Evolutionary conservation across 92 coral and sea anemone genomes (phyloP), one percentile per base, ranked within the genome.

Genomic region (Plumapathes pennacea): DNA sequence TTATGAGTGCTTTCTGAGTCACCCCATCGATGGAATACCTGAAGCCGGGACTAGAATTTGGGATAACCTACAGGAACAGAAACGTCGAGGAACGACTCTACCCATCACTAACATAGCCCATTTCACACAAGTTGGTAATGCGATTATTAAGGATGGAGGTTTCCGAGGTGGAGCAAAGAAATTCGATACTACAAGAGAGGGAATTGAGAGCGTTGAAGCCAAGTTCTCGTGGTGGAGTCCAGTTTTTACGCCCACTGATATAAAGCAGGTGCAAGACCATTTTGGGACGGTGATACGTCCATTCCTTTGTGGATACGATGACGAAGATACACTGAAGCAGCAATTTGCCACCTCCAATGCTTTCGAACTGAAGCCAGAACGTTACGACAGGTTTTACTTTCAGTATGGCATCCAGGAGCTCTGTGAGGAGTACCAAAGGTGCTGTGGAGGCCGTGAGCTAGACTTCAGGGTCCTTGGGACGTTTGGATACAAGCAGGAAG

Each of bases 141-240:
- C 55, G n/a, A 49, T 49, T 13, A 25, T 12, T 25, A 12, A 24
- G 5, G 3, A 22, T 26, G 55, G 55, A 13, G 34, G 55, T 13
- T 49, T 49, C 36, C 13, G 1, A 0, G 55, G 55, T 10, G 55
- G 55, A 12, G 8, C 18, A 24, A 49, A 49, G 55, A 49, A 49
- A 46, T n/a, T n/a, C n/a, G n/a, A n/a, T n/a, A n/a, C n/a, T n/a
- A n/a, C n/a, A n/a, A n/a, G n/a, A n/a, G n/a, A n/a, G n/a, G n/a
- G n/a, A n/a, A n/a, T n/a, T n/a, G n/a, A n/a, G n/a, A n/a, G n/a
- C n/a, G n/a, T 62, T 20, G 4, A 5, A 5, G 69, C 56, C 4
- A 24, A 30, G 8, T 34, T 62, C 9, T 62, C 57, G 11, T 62
- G 69, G 69, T 62, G 69, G 69, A 62, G 69, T 7, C 69, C 69